A percentile compares a stretch with the other conserved stretches of the same genome.
Evolutionary conservation across 2,888 invertebrate genomes (phyloP).

Genomic region (Phyllotreta striolata): DNA sequence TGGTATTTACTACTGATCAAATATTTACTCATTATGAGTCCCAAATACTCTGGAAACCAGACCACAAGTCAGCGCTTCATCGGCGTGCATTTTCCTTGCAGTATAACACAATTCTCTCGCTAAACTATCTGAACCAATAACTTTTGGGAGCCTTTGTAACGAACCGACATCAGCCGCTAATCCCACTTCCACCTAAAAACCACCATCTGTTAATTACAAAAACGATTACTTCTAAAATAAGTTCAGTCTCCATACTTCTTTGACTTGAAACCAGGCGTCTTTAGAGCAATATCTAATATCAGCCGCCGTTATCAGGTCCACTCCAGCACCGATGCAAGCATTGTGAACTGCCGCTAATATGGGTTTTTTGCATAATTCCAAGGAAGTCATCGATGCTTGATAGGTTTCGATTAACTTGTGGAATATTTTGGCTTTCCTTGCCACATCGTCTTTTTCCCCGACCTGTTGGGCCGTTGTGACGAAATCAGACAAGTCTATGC

Average conservation of each 20-base stretch:
- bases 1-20: background rate
- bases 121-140: constrained; percentile 86
- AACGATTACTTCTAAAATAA: background rate
- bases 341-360: constrained; percentile 88
- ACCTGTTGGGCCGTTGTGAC: constrained; percentile 66
- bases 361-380: constrained; percentile 92
- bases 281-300: constrained; percentile 89
- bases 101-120: constrained; percentile 89
- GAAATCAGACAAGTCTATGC: constrained; percentile 77
- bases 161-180: constrained; percentile 96
- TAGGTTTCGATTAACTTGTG: constrained; percentile 70
- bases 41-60: constrained; percentile 81
- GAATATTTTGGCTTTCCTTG: constrained; percentile 76
- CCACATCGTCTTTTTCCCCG: constrained; percentile 76
- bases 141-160: constrained; percentile 90
- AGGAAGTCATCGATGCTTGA: constrained; percentile 79
- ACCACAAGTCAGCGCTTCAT: constrained; percentile 83
- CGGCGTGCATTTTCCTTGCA: constrained; percentile 79
- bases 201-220: background rate
- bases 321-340: constrained; percentile 90
- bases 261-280: constrained; percentile 92
- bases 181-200: constrained; percentile 71
- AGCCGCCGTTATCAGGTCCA: constrained; percentile 86
- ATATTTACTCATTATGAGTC: constrained; percentile 70
- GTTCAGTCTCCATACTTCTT: constrained; percentile 68